These are phyloP conservation scores for Bombylius major DNA, from an alignment of 2,888 invertebrate genomes.

Conservation along the genomic window DNA sequence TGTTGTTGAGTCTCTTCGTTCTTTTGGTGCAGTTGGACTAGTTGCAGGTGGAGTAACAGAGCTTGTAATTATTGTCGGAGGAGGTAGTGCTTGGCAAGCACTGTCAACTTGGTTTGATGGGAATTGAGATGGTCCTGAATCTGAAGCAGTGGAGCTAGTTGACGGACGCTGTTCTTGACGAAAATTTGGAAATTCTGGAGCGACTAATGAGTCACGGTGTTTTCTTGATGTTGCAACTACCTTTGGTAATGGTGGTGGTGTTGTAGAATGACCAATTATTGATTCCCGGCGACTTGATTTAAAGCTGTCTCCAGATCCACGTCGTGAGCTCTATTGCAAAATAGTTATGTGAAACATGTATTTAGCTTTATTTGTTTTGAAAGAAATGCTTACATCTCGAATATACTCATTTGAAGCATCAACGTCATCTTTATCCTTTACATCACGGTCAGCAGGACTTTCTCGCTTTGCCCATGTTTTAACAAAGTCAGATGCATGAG, in stretches of 20 bases:
- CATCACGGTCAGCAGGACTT: conserved; percentile 39
- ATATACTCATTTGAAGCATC: conserved; percentile 16
- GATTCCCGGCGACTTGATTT: conserved; percentile 60
- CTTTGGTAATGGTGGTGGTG: conserved; percentile 44
- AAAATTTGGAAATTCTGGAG: conserved; percentile 40
- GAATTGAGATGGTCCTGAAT: conserved; percentile 44
- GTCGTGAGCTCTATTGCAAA: conserved; percentile 32
- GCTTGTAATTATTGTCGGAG: conserved; percentile 70
- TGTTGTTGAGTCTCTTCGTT: conserved; percentile 70
- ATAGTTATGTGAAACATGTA: neutral
- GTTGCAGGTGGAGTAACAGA: conserved; percentile 73
- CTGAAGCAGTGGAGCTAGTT: conserved; percentile 59
- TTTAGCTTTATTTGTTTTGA: neutral
- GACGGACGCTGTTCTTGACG: conserved; percentile 54
- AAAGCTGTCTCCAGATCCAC: conserved; percentile 56
- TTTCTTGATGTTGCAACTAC: conserved; percentile 52
- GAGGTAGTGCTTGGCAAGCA: conserved; percentile 48
- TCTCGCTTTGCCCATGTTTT: conserved; percentile 58
- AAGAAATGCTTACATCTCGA: conserved; percentile 13
- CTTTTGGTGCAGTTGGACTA: conserved; percentile 55
- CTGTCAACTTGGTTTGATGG: conserved; percentile 42
- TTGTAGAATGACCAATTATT: conserved; percentile 36
- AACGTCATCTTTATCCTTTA: conserved; percentile 27
- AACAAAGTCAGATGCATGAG: conserved; percentile 59
- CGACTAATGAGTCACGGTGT: conserved; percentile 42